These are phyloP conservation scores for Erebia epiphron DNA, from an alignment of 2,888 invertebrate species.

Conservation along the genomic window DNA sequence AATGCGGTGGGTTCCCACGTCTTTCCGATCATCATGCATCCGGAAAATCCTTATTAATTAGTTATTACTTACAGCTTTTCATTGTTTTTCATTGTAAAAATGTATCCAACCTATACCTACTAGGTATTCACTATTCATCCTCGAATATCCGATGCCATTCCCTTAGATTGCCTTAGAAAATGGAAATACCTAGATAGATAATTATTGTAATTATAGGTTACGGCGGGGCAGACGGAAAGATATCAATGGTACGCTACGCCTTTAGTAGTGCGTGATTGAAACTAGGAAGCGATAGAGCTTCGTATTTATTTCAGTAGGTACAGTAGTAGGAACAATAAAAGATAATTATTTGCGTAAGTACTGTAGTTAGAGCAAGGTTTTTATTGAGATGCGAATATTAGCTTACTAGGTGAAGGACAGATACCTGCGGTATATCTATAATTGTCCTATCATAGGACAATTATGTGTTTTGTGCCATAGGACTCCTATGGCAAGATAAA, in stretches of 20 bases:
- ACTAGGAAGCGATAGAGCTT: conserved; percentile 5
- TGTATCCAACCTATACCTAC: too few relatives aligned
- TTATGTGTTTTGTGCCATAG: too few relatives aligned
- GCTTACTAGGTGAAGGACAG: conserved; percentile 1
- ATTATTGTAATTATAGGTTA: neutral
- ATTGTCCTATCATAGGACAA: too few relatives aligned
- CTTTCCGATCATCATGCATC: too few relatives aligned
- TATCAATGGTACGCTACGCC: neutral
- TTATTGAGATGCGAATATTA: neutral
- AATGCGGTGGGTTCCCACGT: too few relatives aligned
- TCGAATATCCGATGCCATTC: neutral
- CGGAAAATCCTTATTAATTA: too few relatives aligned
- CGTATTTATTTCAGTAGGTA: conserved; percentile 3
- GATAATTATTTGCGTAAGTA: neutral
- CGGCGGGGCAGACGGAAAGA: conserved; percentile 4
- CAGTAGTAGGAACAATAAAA: neutral
- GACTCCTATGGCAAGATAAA: too few relatives aligned
- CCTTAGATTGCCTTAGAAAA: neutral
- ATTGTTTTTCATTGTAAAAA: too few relatives aligned
- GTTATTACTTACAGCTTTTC: too few relatives aligned
- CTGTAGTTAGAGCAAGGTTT: neutral
- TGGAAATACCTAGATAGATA: neutral
- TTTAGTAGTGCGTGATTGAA: conserved; percentile 8
- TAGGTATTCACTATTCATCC: too few relatives aligned
- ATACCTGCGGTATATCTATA: too few relatives aligned